Evolutionary conservation across 1,140 invertebrate genomes (phyloP), one percentile per base, ranked within the genome.

Genomic region (Magallana angulata): DNA sequence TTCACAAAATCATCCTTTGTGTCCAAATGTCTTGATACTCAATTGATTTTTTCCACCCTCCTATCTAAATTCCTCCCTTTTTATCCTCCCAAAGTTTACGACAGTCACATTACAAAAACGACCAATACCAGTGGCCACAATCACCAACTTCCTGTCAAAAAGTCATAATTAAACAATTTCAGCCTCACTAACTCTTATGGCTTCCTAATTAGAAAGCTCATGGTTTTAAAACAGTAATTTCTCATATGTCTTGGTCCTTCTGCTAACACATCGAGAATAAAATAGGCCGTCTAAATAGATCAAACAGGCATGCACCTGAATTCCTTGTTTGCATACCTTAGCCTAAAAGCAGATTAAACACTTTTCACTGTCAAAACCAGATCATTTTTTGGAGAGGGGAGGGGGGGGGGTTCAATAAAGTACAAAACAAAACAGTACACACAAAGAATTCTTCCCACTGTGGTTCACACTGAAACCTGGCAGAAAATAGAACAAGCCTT

Each of bases 281-380:
- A 24, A 24, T 24, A 24, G 18, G 18, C 18, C 18, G 9, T 76
- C 68, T 76, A 30, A 5, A 76, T 24, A 76, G 24, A 76, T 76
- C 68, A 76, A 76, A 76, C 36, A 76, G 11, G 36, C 36, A 76
- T 48, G 68, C 36, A 76, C 36, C 24, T 9, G 36, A 48, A 11
- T 7, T 76, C 24, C 36, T 76, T 76, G 68, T 76, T 76, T 76
- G 68, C 68, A 76, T 76, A 76, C 68, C 68, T 76, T 8, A 36
- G 36, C 68, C 24, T 36, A 30, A 76, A 30, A 76, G 68, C 24
- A 76, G 68, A 76, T 76, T 76, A 76, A 76, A 76, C 68, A 76
- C 4, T 14, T 24, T 2, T 30, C 24, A 24, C 60, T 30, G 18
- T 36, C 12, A 18, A 7, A 30, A 36, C 18, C 18, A 30, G 68